A percentile compares a stretch with the other conserved stretches of the same genome.
These are phyloP conservation scores for Papilio polytes DNA, from an alignment of 1,140 invertebrate species.

Conservation along the genomic window DNA sequence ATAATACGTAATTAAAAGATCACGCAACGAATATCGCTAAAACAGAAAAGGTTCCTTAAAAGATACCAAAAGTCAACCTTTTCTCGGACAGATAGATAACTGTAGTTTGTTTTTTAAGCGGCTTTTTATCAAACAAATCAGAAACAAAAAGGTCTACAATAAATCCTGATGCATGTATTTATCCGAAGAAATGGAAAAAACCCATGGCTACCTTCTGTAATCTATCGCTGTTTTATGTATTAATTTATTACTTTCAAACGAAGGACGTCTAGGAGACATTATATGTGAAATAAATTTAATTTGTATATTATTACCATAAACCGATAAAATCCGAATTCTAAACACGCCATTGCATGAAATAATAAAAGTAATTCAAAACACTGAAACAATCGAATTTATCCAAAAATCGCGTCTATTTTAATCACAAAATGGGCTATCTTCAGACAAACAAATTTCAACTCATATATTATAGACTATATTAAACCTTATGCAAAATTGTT, in stretches of 20 bases:
- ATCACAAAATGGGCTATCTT: constrained; percentile 13
- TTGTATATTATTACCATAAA: background rate
- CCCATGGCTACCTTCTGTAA: no score
- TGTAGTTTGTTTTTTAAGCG: no score
- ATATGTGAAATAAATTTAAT: no score
- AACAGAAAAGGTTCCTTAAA: background rate
- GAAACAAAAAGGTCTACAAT: no score
- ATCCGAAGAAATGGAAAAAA: no score
- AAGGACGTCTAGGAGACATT: no score
- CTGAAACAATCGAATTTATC: background rate
- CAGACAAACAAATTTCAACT: background rate
- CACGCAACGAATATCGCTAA: no score
- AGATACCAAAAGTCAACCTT: background rate
- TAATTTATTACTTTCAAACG: no score
- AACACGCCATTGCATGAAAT: background rate
- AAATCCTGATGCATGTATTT: no score
- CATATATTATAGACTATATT: background rate
- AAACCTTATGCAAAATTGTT: background rate
- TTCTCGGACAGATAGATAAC: no score
- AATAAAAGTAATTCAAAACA: background rate
- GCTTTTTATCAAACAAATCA: no score
- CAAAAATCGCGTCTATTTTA: constrained; percentile 10
- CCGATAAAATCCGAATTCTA: background rate
- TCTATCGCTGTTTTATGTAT: no score
- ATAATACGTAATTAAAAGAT: constrained; percentile 24